Conservation (phyloP, 1,140 invertebrate genomes). For the Aphaenogaster rudis region DNA sequence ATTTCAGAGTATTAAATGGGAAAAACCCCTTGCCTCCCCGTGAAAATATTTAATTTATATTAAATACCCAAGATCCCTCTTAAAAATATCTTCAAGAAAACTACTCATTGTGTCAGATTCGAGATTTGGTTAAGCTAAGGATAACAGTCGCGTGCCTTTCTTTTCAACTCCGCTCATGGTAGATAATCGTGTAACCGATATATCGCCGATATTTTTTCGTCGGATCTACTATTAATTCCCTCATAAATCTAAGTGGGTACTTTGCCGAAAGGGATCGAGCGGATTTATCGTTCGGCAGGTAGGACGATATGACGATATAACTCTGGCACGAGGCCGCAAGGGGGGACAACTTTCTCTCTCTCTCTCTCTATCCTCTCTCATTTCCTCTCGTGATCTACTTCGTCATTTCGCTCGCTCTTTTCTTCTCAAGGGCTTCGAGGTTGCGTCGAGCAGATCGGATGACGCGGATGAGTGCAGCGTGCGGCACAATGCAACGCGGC, state of each 20-base stretch:
- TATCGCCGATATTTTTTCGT: slow-evolving; percentile 72
- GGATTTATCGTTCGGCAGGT: slow-evolving; percentile 78
- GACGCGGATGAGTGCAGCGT: slow-evolving; percentile 75
- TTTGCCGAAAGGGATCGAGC: slow-evolving; percentile 72
- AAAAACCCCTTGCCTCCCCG: background rate
- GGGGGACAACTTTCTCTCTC: background rate
- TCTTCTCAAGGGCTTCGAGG: slow-evolving; percentile 37
- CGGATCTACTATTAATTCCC: slow-evolving; percentile 74
- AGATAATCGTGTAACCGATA: slow-evolving; percentile 63
- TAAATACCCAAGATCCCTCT: too few relatives aligned
- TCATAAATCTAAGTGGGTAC: slow-evolving; percentile 72
- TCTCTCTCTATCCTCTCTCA: slow-evolving; percentile 6
- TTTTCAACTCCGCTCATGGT: background rate
- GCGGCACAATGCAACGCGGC: slow-evolving; percentile 77
- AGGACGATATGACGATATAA: slow-evolving; percentile 79
- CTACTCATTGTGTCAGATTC: background rate
- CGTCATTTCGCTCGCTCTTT: slow-evolving; percentile 36
- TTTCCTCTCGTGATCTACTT: slow-evolving; percentile 13
- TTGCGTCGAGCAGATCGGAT: slow-evolving; percentile 71
- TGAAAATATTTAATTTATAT: slow-evolving; percentile 6
- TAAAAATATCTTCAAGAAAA: slow-evolving; percentile 1
- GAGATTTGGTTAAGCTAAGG: slow-evolving; percentile 19
- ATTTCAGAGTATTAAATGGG: background rate
- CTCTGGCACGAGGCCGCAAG: slow-evolving; percentile 71
- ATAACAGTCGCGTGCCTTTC: slow-evolving; percentile 2